A percentile compares a stretch with the other conserved stretches of the same genome.
These are phyloP conservation scores for Musca vetustissima DNA, from an alignment of 1,140 invertebrate species.

Conservation along the genomic window DNA sequence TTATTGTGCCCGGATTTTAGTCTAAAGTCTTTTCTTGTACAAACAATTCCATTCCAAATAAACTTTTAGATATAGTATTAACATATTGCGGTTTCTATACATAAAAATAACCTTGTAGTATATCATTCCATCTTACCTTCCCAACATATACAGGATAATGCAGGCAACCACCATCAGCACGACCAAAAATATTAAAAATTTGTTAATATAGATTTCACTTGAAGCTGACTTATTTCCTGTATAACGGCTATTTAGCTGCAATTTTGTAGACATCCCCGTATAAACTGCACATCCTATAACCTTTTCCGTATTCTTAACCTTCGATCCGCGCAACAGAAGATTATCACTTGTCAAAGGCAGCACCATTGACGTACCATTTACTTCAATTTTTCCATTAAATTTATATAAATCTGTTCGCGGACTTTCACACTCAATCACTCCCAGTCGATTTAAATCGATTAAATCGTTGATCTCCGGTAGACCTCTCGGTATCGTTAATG, in stretches of 20 bases:
- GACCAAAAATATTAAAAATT: slow-evolving; percentile 71
- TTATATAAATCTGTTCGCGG: slow-evolving; percentile 74
- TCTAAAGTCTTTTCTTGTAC: too few species aligned
- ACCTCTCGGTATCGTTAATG: slow-evolving; percentile 62
- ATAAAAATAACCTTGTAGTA: too few species aligned
- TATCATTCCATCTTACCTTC: neutral
- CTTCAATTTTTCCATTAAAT: slow-evolving; percentile 71
- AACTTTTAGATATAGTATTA: too few species aligned
- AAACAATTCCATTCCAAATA: too few species aligned
- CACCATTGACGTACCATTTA: slow-evolving; percentile 53
- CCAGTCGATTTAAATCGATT: slow-evolving; percentile 54
- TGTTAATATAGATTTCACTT: slow-evolving; percentile 77
- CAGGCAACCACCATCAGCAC: slow-evolving; percentile 59
- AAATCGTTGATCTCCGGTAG: slow-evolving; percentile 43
- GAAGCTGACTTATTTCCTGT: slow-evolving; percentile 78
- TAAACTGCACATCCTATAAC: slow-evolving; percentile 80
- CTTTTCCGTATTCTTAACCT: slow-evolving; percentile 79
- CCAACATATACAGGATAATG: slow-evolving; percentile 9
- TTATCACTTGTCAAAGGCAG: slow-evolving; percentile 68
- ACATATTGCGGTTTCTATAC: too few species aligned
- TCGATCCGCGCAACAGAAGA: slow-evolving; percentile 74
- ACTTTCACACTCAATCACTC: slow-evolving; percentile 70
- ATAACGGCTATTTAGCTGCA: slow-evolving; percentile 80
- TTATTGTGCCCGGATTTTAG: too few species aligned
- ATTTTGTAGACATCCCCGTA: slow-evolving; percentile 78